phyloP scores from a whole-genome alignment of 2,797 vertebrate species.

The Phoebastria nigripes region DNA sequence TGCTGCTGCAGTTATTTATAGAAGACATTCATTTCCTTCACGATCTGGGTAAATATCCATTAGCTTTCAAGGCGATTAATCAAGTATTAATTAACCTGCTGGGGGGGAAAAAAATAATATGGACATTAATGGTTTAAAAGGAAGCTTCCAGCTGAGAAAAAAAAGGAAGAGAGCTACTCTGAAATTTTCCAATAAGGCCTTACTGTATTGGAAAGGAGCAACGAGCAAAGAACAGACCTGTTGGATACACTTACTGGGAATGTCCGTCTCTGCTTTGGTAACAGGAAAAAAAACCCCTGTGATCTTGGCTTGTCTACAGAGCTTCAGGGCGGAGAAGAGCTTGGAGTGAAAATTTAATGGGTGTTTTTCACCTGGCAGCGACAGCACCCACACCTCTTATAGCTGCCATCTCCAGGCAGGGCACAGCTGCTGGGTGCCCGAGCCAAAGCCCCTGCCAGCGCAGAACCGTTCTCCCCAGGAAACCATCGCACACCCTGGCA shows the following conservation, averaged over 20 bases:
- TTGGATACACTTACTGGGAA: background rate
- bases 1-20: background rate
- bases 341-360: background rate
- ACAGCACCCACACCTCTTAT: background rate
- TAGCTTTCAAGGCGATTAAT: conserved; percentile 25
- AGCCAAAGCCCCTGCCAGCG: background rate
- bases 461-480: background rate
- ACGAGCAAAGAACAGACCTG: background rate
- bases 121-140: background rate
- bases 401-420: background rate
- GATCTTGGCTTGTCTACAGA: background rate
- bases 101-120: background rate
- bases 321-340: background rate
- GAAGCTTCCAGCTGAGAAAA: background rate
- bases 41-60: conserved; percentile 16
- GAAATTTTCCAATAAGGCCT: background rate
- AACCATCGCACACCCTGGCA: background rate
- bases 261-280: background rate
- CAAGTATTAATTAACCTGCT: conserved; percentile 34
- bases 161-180: background rate
- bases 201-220: background rate
- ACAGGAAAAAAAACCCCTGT: background rate
- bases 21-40: background rate
- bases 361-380: background rate
- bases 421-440: background rate